Conservation (phyloP, 2,113 vertebrate species). For the Scopus umbretta region DNA sequence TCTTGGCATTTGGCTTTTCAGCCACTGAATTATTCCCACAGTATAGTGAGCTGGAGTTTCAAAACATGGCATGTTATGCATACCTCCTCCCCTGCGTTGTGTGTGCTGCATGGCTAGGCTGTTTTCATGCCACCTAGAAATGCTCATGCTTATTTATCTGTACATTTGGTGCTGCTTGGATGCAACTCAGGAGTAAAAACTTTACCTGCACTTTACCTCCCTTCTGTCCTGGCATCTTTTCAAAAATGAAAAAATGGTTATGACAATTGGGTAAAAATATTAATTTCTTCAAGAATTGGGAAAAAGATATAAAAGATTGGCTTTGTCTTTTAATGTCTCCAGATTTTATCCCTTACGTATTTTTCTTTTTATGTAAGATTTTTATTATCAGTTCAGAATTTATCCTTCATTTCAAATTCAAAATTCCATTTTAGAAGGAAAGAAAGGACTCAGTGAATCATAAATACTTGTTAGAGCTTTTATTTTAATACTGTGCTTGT, state of each 20-base stretch:
- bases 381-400: background rate
- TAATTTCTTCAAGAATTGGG: background rate
- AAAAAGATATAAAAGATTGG: background rate
- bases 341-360: background rate
- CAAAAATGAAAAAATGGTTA: background rate
- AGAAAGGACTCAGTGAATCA: constrained; percentile 7
- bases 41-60: background rate
- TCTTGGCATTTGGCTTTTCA: background rate
- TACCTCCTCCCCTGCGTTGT: background rate
- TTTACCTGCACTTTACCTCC: background rate
- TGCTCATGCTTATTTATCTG: background rate
- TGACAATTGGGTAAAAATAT: background rate
- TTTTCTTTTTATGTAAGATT: background rate
- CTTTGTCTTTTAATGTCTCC: background rate
- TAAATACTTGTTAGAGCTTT: background rate
- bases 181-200: background rate
- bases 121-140: background rate
- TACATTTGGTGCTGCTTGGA: background rate
- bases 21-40: background rate
- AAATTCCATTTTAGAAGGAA: constrained; percentile 1
- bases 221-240: background rate
- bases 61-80: background rate
- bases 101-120: background rate
- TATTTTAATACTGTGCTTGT: background rate
- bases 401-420: background rate